Evolutionary conservation across 2,113 vertebrate genomes (phyloP), one percentile per base, ranked within the genome.

Genomic region (Mastomys natalensis): DNA sequence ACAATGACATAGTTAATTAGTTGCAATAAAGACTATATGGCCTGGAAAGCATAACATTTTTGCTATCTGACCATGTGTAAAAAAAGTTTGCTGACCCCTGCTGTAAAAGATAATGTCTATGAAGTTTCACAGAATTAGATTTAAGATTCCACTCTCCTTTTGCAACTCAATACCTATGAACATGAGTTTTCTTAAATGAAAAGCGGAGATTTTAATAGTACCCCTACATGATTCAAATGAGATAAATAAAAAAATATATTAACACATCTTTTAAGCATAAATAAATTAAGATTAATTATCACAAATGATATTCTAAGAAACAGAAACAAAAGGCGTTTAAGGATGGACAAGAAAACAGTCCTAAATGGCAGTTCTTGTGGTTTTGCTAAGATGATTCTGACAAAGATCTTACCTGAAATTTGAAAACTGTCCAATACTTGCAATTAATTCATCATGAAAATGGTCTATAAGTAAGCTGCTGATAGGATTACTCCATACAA

Each of bases 121-220:
- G 43, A 88, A 93, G 45, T 97, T 91, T 96, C 53, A 70, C n/a
- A 92, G n/a, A 97, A 87, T 13, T 60, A 4, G 24, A 21, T 92
- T 64, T n/a, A 85, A 95, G 40, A 84, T 19, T 48, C 40, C 19
- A 92, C 26, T 93, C n/a, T 87, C 51, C 37, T 84, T 87, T 12
- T 78, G 12, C 29, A 92, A 82, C 82, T 53, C 45, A 78, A 91
- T 16, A 43, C 77, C 73, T 66, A 9, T 45, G 34, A 89, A 17
- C 31, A 22, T 66, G 64, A 93, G 22, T 89, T 93, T 72, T 92
- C n/a, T 58, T 87, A 77, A 17, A 12, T n/a, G 84, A 93, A 95
- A 95, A 95, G 22, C 66, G 0, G 17, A 34, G 29, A 66, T 90
- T 62, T 90, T 80, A 68, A 60, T 43, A 89, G 64, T n/a, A 53